phyloP scores from a whole-genome alignment of 2,888 invertebrate genomes.

The Dryocosmus kuriphilus region DNA sequence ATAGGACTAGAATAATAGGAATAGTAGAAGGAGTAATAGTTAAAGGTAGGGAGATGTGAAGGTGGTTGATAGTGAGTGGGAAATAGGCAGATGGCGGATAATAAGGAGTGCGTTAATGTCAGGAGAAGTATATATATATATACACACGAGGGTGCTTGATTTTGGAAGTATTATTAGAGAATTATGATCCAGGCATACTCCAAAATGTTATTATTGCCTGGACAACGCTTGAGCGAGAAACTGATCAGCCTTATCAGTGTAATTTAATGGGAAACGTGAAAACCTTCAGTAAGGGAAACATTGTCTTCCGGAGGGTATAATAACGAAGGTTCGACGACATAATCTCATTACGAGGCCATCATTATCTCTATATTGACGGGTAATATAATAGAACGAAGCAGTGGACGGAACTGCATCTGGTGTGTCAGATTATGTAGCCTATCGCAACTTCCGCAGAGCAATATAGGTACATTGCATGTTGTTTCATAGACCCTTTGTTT shows the following conservation, averaged over 20 bases:
- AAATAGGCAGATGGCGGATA: too few relatives aligned
- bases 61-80: too few relatives aligned
- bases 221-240: neutral
- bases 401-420: conserved; percentile 68
- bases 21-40: too few relatives aligned
- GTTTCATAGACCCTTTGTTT: conserved; percentile 42
- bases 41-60: too few relatives aligned
- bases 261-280: neutral
- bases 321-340: conserved; percentile 61
- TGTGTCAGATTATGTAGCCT: conserved; percentile 52
- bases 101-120: too few relatives aligned
- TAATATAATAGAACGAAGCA: conserved; percentile 70
- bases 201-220: neutral
- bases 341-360: conserved; percentile 64
- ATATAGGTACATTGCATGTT: conserved; percentile 22
- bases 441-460: conserved; percentile 20
- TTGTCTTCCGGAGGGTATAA: conserved; percentile 58
- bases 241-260: neutral
- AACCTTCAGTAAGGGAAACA: conserved; percentile 54
- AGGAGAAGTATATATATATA: too few relatives aligned
- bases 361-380: conserved; percentile 65
- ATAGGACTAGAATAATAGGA: too few relatives aligned
- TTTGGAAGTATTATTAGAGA: too few relatives aligned
- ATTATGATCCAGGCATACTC: neutral
- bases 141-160: too few relatives aligned